phyloP scores from a whole-genome alignment of 2,797 vertebrate genomes.

The Chrysocyon brachyurus region DNA sequence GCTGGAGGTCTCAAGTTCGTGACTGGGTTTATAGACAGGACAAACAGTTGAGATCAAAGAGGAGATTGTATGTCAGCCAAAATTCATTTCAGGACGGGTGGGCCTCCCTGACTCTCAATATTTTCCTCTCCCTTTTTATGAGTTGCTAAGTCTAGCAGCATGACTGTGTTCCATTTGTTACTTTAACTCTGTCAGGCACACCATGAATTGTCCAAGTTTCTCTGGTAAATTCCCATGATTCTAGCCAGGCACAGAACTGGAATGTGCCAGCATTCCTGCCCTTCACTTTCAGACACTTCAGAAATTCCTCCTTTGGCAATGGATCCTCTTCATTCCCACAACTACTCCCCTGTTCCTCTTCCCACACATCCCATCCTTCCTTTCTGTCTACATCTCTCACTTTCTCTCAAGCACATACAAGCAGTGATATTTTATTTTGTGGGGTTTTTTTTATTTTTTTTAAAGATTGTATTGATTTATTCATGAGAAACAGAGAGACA shows the following conservation, averaged over 20 bases:
- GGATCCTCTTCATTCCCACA: not conserved
- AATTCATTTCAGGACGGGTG: not conserved
- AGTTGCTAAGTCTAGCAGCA: slow-evolving; percentile 13
- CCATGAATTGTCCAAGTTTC: not conserved
- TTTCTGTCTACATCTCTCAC: not conserved
- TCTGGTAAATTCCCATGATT: not conserved
- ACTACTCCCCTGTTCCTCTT: too few relatives aligned
- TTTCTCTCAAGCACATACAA: not conserved
- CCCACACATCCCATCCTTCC: too few relatives aligned
- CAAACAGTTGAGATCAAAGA: slow-evolving; percentile 24
- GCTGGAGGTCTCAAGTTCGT: not conserved
- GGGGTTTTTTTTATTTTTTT: too few relatives aligned
- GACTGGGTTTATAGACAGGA: not conserved
- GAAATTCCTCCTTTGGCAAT: not conserved
- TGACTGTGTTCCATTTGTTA: not conserved
- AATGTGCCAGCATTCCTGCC: too few relatives aligned
- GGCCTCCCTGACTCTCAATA: not conserved
- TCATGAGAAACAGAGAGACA: too few relatives aligned
- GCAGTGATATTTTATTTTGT: too few relatives aligned
- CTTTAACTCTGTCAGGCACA: not conserved
- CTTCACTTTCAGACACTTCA: not conserved
- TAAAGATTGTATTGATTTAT: too few relatives aligned
- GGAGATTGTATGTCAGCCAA: not conserved
- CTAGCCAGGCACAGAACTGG: not conserved
- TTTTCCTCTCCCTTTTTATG: slow-evolving; percentile 9